Evolutionary conservation across 1,140 invertebrate genomes (phyloP).

Genomic region (Drosophila pseudoobscura): DNA sequence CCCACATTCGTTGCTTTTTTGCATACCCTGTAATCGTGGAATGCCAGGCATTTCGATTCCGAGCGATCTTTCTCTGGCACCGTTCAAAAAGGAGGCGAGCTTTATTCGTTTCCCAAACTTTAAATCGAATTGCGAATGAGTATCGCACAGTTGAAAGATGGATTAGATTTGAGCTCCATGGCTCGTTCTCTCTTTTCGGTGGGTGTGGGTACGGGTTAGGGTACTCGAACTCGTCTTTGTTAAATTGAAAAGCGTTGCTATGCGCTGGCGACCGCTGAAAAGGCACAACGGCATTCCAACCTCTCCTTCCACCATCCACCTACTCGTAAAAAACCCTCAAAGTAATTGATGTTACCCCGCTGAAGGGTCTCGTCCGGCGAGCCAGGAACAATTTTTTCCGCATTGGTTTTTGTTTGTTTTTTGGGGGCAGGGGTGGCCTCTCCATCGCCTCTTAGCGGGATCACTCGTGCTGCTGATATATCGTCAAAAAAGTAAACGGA

Average conservation of each 20-base stretch:
- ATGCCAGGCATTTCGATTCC: too few relatives aligned
- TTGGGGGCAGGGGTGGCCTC: neutral
- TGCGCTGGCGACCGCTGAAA: conserved; percentile 53
- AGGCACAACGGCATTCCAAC: conserved; percentile 53
- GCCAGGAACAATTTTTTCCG: conserved; percentile 10
- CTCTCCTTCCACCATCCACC: conserved; percentile 1
- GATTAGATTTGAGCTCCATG: too few relatives aligned
- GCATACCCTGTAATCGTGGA: neutral
- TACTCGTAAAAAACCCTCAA: conserved; percentile 56
- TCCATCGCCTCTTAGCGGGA: neutral
- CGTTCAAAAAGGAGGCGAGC: too few relatives aligned
- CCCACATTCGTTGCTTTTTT: conserved; percentile 1
- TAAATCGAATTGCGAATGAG: too few relatives aligned
- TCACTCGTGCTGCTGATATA: conserved; percentile 9
- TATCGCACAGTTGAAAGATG: too few relatives aligned
- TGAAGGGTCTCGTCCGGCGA: conserved; percentile 14
- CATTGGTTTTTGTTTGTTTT: conserved; percentile 35
- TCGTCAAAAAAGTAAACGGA: conserved; percentile 8
- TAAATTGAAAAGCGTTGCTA: conserved; percentile 66
- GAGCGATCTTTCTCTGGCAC: too few relatives aligned
- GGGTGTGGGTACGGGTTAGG: conserved; percentile 5
- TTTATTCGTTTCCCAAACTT: too few relatives aligned
- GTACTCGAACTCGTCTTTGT: conserved; percentile 64
- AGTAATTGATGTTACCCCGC: conserved; percentile 70
- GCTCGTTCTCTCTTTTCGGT: conserved; percentile 18